phyloP scores from a whole-genome alignment of 2,113 vertebrate genomes.

The Neotragus moschatus region DNA sequence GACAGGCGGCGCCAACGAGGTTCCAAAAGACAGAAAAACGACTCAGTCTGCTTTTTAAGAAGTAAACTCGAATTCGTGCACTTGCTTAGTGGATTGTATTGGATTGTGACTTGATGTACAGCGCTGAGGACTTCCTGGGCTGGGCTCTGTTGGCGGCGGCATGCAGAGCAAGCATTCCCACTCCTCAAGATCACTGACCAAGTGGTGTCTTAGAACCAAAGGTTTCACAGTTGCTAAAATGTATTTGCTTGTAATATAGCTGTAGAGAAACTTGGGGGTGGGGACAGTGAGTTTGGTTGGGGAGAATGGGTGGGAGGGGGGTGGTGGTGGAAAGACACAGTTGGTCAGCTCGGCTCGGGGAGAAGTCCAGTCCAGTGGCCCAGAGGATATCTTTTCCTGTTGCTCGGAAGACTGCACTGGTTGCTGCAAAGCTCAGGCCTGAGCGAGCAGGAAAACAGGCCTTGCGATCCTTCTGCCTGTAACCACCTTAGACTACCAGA shows the following conservation, averaged over 20 bases:
- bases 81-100: slow-evolving; percentile 87
- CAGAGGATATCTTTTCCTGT: slow-evolving; percentile 61
- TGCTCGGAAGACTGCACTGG: slow-evolving; percentile 78
- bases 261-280: slow-evolving; percentile 78
- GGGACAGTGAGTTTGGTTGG: slow-evolving; percentile 76
- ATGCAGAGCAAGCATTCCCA: slow-evolving; percentile 91
- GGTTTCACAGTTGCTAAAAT: slow-evolving; percentile 85
- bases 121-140: slow-evolving; percentile 84
- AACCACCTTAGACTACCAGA: slow-evolving; percentile 66
- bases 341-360: slow-evolving; percentile 76
- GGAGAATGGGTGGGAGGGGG: slow-evolving; percentile 74
- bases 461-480: slow-evolving; percentile 70
- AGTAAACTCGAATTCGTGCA: slow-evolving; percentile 85
- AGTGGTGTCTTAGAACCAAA: slow-evolving; percentile 93
- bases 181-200: slow-evolving; percentile 87
- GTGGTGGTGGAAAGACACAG: slow-evolving; percentile 70
- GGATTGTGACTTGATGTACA: slow-evolving; percentile 86
- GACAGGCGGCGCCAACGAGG: slow-evolving; percentile 61
- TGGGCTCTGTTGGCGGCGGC: slow-evolving; percentile 83
- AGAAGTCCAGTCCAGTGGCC: slow-evolving; percentile 49
- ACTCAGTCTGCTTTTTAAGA: slow-evolving; percentile 81
- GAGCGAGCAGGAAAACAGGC: slow-evolving; percentile 70
- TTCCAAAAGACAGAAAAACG: slow-evolving; percentile 71
- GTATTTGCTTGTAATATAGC: slow-evolving; percentile 89
- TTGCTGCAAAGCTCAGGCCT: slow-evolving; percentile 77